Evolutionary conservation across 2,113 vertebrate genomes (phyloP).

Genomic region (Muscicapa adusta): DNA sequence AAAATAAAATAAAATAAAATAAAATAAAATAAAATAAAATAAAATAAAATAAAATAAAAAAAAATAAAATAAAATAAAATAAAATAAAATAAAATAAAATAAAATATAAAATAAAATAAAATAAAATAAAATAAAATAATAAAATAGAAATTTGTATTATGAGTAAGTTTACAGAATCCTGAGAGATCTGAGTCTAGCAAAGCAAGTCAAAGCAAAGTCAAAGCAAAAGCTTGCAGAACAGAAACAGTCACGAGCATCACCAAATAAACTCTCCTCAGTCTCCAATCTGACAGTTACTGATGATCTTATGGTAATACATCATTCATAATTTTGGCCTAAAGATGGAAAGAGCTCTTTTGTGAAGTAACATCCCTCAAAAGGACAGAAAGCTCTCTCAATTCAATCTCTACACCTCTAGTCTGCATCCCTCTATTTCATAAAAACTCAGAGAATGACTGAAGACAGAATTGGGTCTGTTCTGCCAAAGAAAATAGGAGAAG

Average conservation of each 20-base stretch:
- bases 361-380: background rate
- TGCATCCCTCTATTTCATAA: background rate
- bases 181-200: background rate
- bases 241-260: background rate
- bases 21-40: no score
- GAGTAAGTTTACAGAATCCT: background rate
- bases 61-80: no score
- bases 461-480: background rate
- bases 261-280: background rate
- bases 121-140: no score
- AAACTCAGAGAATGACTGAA: rapidly evolving
- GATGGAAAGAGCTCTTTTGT: background rate
- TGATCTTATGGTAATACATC: background rate
- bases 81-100: no score
- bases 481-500: background rate
- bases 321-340: background rate
- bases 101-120: no score
- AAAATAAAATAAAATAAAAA: no score
- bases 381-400: background rate
- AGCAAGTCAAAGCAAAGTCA: background rate
- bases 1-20: no score
- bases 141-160: background rate
- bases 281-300: background rate
- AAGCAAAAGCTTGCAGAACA: background rate
- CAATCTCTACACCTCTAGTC: background rate